A percentile compares a stretch with the other conserved stretches of the same genome.
Conservation (phyloP, 2,113 vertebrate genomes). For the Eudyptes chrysolophus region DNA sequence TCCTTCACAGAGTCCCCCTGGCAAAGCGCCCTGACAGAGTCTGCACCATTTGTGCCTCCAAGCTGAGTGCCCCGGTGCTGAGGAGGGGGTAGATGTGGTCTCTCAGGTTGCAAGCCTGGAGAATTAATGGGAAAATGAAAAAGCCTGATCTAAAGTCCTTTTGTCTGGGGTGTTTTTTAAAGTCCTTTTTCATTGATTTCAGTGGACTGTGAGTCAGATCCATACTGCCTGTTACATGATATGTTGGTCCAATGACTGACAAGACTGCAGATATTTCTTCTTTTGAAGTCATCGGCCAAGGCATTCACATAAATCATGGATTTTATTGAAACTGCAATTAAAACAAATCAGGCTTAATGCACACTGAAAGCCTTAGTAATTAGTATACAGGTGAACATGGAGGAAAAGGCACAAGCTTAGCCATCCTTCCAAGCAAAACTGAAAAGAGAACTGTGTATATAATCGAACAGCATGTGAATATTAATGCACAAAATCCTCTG, state of each 20-base stretch:
- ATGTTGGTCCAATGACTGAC: conserved; percentile 41
- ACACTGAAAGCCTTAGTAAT: conserved; percentile 77
- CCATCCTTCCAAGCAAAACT: conserved; percentile 69
- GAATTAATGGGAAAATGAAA: not conserved
- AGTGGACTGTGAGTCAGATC: not conserved
- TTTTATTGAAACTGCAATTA: conserved; percentile 80
- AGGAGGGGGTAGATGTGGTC: not conserved
- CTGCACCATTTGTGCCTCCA: not conserved
- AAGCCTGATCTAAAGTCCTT: not conserved
- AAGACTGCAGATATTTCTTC: conserved; percentile 24
- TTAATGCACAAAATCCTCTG: conserved; percentile 80
- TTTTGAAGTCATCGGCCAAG: conserved; percentile 47
- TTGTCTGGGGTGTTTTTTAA: not conserved
- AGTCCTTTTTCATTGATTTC: not conserved
- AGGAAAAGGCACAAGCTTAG: conserved; percentile 76
- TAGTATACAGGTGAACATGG: conserved; percentile 78
- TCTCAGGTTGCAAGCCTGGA: not conserved
- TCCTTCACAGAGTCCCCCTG: not conserved
- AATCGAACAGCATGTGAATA: conserved; percentile 80
- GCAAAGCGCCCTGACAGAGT: not conserved
- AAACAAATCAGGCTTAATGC: conserved; percentile 74
- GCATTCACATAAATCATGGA: conserved; percentile 68
- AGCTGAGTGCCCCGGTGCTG: rapidly evolving
- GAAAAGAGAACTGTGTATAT: conserved; percentile 74
- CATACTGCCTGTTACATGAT: conserved; percentile 26